Base-by-base conservation (phyloP, 2,888 invertebrate genomes). In the Lysandra bellargus region DNA sequence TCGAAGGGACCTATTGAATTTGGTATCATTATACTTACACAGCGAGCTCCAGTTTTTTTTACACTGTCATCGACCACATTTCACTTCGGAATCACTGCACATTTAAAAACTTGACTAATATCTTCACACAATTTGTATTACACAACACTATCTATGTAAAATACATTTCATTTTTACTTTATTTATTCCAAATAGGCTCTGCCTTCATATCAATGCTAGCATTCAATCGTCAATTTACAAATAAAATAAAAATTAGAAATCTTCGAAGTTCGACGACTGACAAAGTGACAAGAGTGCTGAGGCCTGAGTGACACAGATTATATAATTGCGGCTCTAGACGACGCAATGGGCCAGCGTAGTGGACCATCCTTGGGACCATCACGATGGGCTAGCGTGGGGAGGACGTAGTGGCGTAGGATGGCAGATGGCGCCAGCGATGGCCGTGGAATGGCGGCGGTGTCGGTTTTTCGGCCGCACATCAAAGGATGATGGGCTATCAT, bases 41-140 rank as follows among this genome's bases (percentile, higher is more conserved):
- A 91, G 91, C 80, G 82, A 84, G 82, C 89, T 90, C 89, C 88
- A 88, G 90, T 91, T 93, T 76, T 91, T 93, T 76, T 92, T 92
- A 92, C 92, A 88, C 90, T 92, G 93, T 93, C 93, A 92, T 94
- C 89, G 88, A 90, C 90, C 93, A 93, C 94, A 94, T 92, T 93
- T 91, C 90, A 90, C 88, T 89, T 84, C 83, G 81, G 84, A 86
- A 88, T 89, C 88, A 89, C 89, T 87, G 87, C 87, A 88, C 88
- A 78, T 85, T 83, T 83, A 85, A 83, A 83, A 83, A 86, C 86
- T 76, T 57, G 76, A 76, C 57, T 76, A 30, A 30, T 76, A 76
- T 33, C 57, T 76, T 76, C 76, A 76, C 76, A 57, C 30, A 33
- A 79, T 75, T 17, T 74, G 74, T 60, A 30, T 33, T 44, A 75